Evolutionary conservation across 2,797 vertebrate genomes (phyloP).

Genomic region (Siniperca scherzeri): DNA sequence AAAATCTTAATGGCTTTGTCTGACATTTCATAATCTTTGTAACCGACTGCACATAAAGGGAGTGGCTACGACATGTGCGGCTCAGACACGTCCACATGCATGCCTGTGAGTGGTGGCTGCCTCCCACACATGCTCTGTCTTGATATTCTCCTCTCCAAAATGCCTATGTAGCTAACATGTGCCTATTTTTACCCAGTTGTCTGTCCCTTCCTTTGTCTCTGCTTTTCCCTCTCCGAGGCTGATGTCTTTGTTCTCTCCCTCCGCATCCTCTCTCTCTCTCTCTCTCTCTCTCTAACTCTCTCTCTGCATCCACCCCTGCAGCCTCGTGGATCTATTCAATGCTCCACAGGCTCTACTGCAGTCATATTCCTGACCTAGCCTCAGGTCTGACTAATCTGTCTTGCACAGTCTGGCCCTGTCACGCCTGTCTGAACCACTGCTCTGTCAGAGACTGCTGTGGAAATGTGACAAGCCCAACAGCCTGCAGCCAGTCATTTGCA

Average conservation of each 20-base stretch:
- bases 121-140: constrained; percentile 62
- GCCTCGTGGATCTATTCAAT: constrained; percentile 51
- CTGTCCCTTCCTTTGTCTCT: constrained; percentile 62
- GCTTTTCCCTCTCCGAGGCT: constrained; percentile 35
- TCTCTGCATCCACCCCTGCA: constrained; percentile 72
- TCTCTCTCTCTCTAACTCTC: constrained; percentile 21
- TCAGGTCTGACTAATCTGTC: constrained; percentile 60
- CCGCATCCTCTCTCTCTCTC: constrained; percentile 36
- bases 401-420: constrained; percentile 61
- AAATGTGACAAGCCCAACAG: constrained; percentile 57
- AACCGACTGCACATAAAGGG: constrained; percentile 61
- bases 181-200: constrained; percentile 51
- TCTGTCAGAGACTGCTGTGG: constrained; percentile 37
- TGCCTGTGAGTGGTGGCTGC: constrained; percentile 46
- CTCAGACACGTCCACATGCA: constrained; percentile 60
- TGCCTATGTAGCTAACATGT: constrained; percentile 52
- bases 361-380: constrained; percentile 65
- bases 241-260: constrained; percentile 77
- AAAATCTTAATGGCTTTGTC: constrained; percentile 14
- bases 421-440: constrained; percentile 47
- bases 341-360: constrained; percentile 69
- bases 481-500: constrained; percentile 53
- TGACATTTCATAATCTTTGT: not conserved
- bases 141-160: constrained; percentile 35
- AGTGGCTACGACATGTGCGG: constrained; percentile 68